Percentiles rank a stretch among this genome's conserved stretches.
These are phyloP conservation scores for Perizoma flavofasciatum DNA, from an alignment of 2,888 invertebrate genomes.

Conservation along the genomic window DNA sequence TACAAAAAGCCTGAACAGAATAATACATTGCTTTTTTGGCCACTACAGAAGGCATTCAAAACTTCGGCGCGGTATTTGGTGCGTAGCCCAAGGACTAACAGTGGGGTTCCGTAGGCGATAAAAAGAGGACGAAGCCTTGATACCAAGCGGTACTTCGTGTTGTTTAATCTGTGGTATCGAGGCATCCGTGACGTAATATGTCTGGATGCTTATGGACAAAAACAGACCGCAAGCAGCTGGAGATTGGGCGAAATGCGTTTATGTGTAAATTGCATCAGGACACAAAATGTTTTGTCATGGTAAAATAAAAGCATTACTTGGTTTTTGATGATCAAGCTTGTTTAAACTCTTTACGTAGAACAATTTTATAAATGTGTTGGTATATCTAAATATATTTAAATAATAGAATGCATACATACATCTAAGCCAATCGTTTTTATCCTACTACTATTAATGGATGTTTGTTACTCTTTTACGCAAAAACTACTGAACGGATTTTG, in stretches of 20 bases:
- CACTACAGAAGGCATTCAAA: constrained; percentile 48
- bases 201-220: constrained; percentile 62
- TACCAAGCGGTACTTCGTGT: constrained; percentile 4
- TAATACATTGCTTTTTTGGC: constrained; percentile 45
- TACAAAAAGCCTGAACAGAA: constrained; percentile 43
- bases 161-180: constrained; percentile 10
- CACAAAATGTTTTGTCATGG: constrained; percentile 10
- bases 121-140: constrained; percentile 54
- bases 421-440: too few relatives aligned
- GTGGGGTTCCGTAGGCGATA: constrained; percentile 62
- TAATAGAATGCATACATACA: too few relatives aligned
- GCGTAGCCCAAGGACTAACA: constrained; percentile 66
- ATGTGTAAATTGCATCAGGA: constrained; percentile 43
- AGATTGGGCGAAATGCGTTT: constrained; percentile 45
- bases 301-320: too few relatives aligned
- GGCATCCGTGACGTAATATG: constrained; percentile 66
- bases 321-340: too few relatives aligned
- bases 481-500: too few relatives aligned
- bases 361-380: too few relatives aligned
- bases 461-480: too few relatives aligned
- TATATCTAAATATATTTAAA: too few relatives aligned
- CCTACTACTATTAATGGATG: too few relatives aligned
- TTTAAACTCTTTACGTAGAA: too few relatives aligned
- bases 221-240: constrained; percentile 50
- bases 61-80: constrained; percentile 57